Evolutionary conservation across 2,113 vertebrate species (phyloP), one percentile per base, ranked within the genome.

Genomic region (Athene cunicularia): DNA sequence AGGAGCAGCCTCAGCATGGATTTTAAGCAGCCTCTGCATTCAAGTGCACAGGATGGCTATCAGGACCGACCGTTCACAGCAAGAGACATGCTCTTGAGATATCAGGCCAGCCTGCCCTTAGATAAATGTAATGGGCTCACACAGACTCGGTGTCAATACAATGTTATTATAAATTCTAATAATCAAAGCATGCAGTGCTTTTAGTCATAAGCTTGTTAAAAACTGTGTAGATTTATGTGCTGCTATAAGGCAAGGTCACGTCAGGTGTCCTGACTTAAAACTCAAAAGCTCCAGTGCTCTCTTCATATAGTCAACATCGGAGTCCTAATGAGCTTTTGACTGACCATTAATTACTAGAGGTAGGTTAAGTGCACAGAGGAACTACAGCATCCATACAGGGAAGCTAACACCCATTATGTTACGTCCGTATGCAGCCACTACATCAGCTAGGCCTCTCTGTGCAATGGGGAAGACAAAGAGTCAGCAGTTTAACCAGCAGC

Each of bases 361-460:
- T 68, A 56, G 11, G 47, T 56, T 81, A 81, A 75, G 27, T 11
- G 14, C 24, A n/a, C 0, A 76, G 23, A 81, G 58, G 32, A 37
- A 56, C 19, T 62, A 67, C 13, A 68, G 53, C 47, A 63, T 33
- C 35, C 11, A 4, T 33, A 16, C 1, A 41, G 77, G 53, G 58
- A 45, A 76, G 56, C 20, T 28, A 63, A 35, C 8, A 30, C 16
- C 47, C 27, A 32, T 24, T 35, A 22, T 1, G 2, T 60, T 63
- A 10, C 0, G 2, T 24, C 10, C 1, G 2, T 28, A 26, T 17
- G 27, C 21, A 64, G 85, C 66, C 35, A 33, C 33, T 22, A 4
- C 62, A 59, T 14, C 60, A 63, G 16, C 27, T 1, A n/a, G 32
- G 32, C 19, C 55, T 86, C 81, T 81, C 37, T 3, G 1, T 7